Conservation (phyloP, 2,888 invertebrate species). For the Apotomis capreana region DNA sequence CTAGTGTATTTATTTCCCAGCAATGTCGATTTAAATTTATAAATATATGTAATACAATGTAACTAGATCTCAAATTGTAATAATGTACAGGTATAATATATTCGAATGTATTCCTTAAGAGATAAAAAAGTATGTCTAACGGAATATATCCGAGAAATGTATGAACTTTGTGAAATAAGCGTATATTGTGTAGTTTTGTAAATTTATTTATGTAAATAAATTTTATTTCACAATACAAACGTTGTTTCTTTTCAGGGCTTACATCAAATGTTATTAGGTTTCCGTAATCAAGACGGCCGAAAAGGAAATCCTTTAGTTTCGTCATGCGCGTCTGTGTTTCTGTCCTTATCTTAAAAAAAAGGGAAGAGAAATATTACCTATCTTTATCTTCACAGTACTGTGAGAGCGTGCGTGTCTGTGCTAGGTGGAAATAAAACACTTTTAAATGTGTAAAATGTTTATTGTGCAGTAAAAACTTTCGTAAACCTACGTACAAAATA, state of each 20-base stretch:
- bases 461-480: constrained; percentile 68
- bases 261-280: too few species aligned
- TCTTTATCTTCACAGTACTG: too few species aligned
- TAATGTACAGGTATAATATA: constrained; percentile 14
- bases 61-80: constrained; percentile 30
- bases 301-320: too few species aligned
- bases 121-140: constrained; percentile 7
- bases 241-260: neutral
- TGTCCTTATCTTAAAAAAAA: too few species aligned
- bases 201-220: constrained; percentile 36
- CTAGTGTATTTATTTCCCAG: too few species aligned
- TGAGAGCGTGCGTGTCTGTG: too few species aligned
- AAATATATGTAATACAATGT: neutral
- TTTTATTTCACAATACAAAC: neutral
- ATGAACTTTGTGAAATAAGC: neutral
- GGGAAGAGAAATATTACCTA: too few species aligned
- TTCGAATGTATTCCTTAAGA: constrained; percentile 1
- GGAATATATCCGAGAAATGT: neutral
- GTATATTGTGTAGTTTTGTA: constrained; percentile 15
- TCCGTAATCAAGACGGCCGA: too few species aligned
- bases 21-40: neutral
- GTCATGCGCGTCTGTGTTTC: too few species aligned
- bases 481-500: constrained; percentile 53
- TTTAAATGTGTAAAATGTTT: constrained; percentile 58
- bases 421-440: neutral